Percentiles rank a stretch among this genome's conserved stretches.
Conservation (phyloP, 1,140 invertebrate species). For the Ostrea edulis region DNA sequence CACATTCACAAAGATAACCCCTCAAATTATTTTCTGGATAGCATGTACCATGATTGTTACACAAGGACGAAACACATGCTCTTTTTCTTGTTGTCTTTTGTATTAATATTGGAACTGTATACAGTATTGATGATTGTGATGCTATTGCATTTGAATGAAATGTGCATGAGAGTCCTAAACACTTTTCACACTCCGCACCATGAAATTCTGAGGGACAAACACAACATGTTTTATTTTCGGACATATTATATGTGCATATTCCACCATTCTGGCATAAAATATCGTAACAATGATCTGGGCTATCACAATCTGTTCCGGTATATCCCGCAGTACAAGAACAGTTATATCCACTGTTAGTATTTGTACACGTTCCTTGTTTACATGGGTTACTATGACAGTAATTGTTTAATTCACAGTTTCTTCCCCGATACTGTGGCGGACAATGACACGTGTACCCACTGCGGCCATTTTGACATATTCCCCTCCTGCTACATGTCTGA, state of each 20-base stretch:
- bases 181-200: too few species aligned
- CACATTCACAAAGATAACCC: neutral
- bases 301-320: neutral
- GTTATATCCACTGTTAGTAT: neutral
- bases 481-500: neutral
- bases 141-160: too few species aligned
- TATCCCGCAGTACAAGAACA: neutral
- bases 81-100: too few species aligned
- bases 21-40: neutral
- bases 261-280: too few species aligned
- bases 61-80: neutral
- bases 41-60: neutral
- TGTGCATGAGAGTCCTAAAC: too few species aligned
- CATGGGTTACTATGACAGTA: neutral
- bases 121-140: too few species aligned
- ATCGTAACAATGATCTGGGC: neutral
- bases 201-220: too few species aligned
- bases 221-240: too few species aligned
- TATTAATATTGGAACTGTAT: too few species aligned
- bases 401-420: neutral
- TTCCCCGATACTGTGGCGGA: neutral
- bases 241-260: too few species aligned
- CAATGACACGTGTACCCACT: neutral
- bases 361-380: neutral
- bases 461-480: neutral